A percentile compares a stretch with the other conserved stretches of the same genome.
Conservation (phyloP, 1,140 invertebrate genomes). For the Hirudo medicinalis region DNA sequence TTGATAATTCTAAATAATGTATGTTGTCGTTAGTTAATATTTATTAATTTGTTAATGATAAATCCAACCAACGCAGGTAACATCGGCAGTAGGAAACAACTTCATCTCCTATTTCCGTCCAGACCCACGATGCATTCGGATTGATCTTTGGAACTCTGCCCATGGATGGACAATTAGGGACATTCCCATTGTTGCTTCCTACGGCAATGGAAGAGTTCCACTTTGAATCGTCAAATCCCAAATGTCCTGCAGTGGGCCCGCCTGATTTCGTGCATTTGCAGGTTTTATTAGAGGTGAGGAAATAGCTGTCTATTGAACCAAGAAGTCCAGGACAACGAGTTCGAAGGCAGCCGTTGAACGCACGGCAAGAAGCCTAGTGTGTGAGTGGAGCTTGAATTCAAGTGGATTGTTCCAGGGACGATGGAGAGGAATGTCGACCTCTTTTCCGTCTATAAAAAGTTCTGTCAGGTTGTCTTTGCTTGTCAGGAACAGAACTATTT, state of each 20-base stretch:
- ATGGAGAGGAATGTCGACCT: background rate
- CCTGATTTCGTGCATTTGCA: background rate
- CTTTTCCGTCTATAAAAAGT: background rate
- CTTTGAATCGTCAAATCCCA: slow-evolving; percentile 7
- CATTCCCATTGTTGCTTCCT: slow-evolving; percentile 7
- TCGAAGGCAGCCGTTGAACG: background rate
- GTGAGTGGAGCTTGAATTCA: background rate
- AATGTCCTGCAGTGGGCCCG: background rate
- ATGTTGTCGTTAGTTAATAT: background rate
- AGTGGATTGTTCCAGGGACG: background rate
- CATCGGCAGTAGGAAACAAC: slow-evolving; percentile 3
- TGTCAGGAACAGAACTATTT: background rate
- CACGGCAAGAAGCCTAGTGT: background rate
- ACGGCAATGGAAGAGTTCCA: background rate
- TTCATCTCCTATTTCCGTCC: background rate
- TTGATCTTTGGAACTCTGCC: background rate
- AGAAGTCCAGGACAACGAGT: background rate
- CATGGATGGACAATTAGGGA: background rate
- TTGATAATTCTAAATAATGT: background rate
- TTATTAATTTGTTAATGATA: background rate
- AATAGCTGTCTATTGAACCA: background rate
- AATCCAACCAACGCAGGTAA: slow-evolving; percentile 3
- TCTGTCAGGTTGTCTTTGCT: slow-evolving; percentile 8
- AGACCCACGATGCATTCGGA: background rate
- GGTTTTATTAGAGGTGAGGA: background rate